Evolutionary conservation across 2,113 vertebrate genomes (phyloP), one percentile per base, ranked within the genome.

Genomic region (Myiagra hebetior): DNA sequence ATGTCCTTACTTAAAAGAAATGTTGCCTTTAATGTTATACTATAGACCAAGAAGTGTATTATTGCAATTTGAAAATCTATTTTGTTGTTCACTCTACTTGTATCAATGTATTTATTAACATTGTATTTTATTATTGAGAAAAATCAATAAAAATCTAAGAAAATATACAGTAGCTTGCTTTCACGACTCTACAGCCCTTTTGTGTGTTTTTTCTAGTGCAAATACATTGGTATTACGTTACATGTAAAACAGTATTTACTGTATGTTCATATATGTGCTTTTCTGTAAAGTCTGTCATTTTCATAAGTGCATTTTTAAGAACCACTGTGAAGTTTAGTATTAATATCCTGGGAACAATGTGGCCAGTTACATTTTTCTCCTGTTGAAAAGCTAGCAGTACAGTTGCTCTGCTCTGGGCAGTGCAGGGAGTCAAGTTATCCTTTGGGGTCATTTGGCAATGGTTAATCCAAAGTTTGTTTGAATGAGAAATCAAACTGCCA

Each of bases 81-180:
- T 97, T 97, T 98, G 97, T 97, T 98, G 97, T 98, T 98, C 89
- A 94, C 95, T 98, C 94, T 96, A 95, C 97, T 96, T 98, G 98
- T 98, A 98, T 95, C 83, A 79, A 97, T 98, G 98, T 98, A 98
- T 97, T 98, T 97, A 98, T 97, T 97, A 98, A 97, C 72, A 96
- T 55, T 98, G 98, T 98, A 98, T 98, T 98, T 98, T 98, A 98
- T 94, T 98, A 98, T 98, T 89, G 97, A 98, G 85, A 92, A 97
- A 97, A 97, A 97, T 96, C 93, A 98, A 98, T 98, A 98, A 98
- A 98, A 97, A 93, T 97, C 92, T 95, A 97, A 97, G 95, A 96
- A 97, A 98, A 98, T 44, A 72, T 42, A 89, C 73, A 76, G 95
- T 95, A 98, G 95, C 97, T 97, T 98, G 96, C 94, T 98, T 98